Percentiles rank a stretch among this genome's conserved stretches.
phyloP scores from a whole-genome alignment of 2,113 vertebrate species.

The Gavialis gangeticus region DNA sequence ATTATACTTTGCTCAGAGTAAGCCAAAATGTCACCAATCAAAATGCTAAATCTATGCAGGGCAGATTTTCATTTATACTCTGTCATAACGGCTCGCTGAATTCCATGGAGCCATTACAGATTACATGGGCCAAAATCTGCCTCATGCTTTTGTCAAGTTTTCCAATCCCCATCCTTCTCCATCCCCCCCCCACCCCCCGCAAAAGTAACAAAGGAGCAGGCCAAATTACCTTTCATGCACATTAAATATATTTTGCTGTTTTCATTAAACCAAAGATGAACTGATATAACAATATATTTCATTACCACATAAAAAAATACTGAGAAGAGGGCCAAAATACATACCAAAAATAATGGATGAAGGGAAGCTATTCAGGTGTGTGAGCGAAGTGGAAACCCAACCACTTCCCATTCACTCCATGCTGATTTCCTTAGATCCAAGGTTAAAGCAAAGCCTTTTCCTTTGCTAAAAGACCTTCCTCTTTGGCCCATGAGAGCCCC shows the following conservation, averaged over 20 bases:
- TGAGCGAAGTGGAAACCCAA: neutral
- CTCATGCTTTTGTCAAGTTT: neutral
- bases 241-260: neutral
- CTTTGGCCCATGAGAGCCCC: neutral
- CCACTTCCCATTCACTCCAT: neutral
- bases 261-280: neutral
- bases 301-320: neutral
- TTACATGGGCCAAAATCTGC: neutral
- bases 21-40: neutral
- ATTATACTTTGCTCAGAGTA: neutral
- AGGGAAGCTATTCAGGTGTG: neutral
- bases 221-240: neutral
- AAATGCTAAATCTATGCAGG: neutral
- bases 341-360: neutral
- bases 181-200: too few species aligned
- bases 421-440: neutral
- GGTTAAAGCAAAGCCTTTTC: neutral
- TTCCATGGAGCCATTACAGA: neutral
- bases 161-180: neutral
- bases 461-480: neutral
- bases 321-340: neutral
- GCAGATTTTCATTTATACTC: neutral
- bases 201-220: neutral
- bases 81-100: neutral
- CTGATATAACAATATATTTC: neutral